Conservation (phyloP, 2,888 invertebrate species). For the Torymus texanus region DNA sequence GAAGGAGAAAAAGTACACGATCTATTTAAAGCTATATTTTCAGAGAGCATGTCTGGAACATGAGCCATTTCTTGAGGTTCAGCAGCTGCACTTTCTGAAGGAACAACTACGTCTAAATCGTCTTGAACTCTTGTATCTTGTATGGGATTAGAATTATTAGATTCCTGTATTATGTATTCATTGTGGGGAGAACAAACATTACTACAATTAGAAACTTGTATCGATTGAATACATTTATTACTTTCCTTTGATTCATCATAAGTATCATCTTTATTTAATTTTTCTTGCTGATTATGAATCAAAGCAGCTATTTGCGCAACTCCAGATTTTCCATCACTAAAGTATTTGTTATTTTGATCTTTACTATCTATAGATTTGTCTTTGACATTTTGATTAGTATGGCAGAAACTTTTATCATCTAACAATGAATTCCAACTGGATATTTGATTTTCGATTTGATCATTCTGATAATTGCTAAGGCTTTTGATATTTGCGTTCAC, state of each 20-base stretch:
- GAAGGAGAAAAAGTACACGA: conserved; percentile 65
- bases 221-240: conserved; percentile 4
- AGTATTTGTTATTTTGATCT: conserved; percentile 26
- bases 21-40: conserved; percentile 64
- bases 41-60: conserved; percentile 70
- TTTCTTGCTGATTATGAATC: conserved; percentile 20
- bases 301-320: conserved; percentile 21
- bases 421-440: conserved; percentile 43
- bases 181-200: conserved; percentile 15
- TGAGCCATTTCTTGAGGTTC: conserved; percentile 71
- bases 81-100: conserved; percentile 71
- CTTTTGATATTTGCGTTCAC: conserved; percentile 30
- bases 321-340: conserved; percentile 16
- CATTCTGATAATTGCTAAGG: conserved; percentile 29
- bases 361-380: conserved; percentile 2
- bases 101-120: conserved; percentile 66
- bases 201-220: conserved; percentile 27
- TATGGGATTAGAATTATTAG: conserved; percentile 55
- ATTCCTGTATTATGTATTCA: conserved; percentile 31
- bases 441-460: conserved; percentile 39
- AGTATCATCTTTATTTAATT: conserved; percentile 3
- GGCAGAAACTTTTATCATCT: conserved; percentile 9
- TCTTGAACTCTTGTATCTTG: conserved; percentile 61
- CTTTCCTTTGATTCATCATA: conserved; percentile 36
- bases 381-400: conserved; percentile 45